Percentiles rank a stretch among this genome's conserved stretches.
These are phyloP conservation scores for Dorcus hopei DNA, from an alignment of 2,888 invertebrate genomes.

Conservation along the genomic window DNA sequence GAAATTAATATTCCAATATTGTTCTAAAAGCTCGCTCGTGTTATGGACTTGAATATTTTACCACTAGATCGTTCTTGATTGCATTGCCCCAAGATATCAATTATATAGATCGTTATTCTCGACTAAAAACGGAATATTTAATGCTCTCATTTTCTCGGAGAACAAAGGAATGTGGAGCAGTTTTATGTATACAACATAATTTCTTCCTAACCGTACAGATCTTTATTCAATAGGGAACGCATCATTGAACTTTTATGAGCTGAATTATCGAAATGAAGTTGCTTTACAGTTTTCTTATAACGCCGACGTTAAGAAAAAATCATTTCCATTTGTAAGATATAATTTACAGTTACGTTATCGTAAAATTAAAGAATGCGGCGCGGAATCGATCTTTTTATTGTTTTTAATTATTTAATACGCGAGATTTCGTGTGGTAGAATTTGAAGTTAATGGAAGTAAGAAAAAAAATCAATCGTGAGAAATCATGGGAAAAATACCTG, in stretches of 20 bases:
- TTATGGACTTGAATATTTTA: slow-evolving; percentile 46
- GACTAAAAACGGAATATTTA: slow-evolving; percentile 49
- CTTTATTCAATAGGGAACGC: too few relatives aligned
- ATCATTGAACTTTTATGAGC: too few relatives aligned
- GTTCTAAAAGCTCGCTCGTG: slow-evolving; percentile 44
- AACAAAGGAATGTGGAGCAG: slow-evolving; percentile 18
- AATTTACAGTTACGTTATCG: too few relatives aligned
- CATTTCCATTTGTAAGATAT: too few relatives aligned
- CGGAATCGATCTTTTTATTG: too few relatives aligned
- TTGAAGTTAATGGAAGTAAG: neutral
- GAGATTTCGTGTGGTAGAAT: too few relatives aligned
- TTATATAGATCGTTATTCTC: slow-evolving; percentile 51
- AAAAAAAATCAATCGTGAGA: slow-evolving; percentile 43
- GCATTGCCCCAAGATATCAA: slow-evolving; percentile 50
- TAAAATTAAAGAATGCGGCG: too few relatives aligned
- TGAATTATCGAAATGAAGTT: too few relatives aligned
- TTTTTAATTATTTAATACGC: too few relatives aligned
- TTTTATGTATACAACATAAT: slow-evolving; percentile 1
- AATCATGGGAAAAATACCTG: slow-evolving; percentile 44
- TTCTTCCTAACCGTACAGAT: neutral
- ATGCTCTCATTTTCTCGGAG: slow-evolving; percentile 39
- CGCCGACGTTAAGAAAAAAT: too few relatives aligned
- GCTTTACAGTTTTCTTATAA: too few relatives aligned
- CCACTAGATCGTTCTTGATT: slow-evolving; percentile 48
- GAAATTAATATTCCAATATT: slow-evolving; percentile 48